Base-by-base conservation (phyloP, 2,888 invertebrate genomes). In the Mesoligia furuncula region DNA sequence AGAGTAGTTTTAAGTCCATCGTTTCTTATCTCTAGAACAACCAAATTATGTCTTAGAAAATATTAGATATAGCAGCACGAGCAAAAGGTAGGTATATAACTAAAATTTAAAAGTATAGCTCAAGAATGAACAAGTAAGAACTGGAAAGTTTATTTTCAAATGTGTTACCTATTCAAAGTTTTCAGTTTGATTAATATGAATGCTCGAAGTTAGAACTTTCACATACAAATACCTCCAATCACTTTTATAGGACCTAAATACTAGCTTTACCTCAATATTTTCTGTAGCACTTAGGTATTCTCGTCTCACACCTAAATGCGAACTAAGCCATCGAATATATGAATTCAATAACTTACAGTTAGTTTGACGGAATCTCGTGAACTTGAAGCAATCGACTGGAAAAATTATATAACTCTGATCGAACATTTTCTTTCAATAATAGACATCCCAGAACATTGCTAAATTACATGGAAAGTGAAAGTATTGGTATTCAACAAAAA, bases 381-480 rank as follows among this genome's bases (percentile, higher is more conserved):
- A 59, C 73, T 61, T 77, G 75, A 75, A 69, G 54, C 80, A 81
- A 87, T 83, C 76, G 79, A 69, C 20, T 83, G 80, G 80, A 87
- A 85, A 81, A 88, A 80, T 82, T 42, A 80, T 78, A 85, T 87
- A 77, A 67, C 57, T 83, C 71, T 62, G 61, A 69, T 45, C 71
- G 42, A 68, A 76, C 61, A 76, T 77, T 83, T 80, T 77, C 67
- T 48, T 73, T 73, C 76, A 69, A 76, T 82, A 73, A 65, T 68
- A 72, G 39, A 73, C 64, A 36, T 66, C 0, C 62, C 17, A 59
- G 24, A 57, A 74, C 74, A 84, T 81, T 85, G 83, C 81, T 79
- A 81, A 86, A 88, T 86, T 84, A 85, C 67, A 67, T 75, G 78
- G 78, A 85, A 88, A 45, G 75, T 82, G 75, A 79, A 83, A 73